Conservation (phyloP, 2,888 invertebrate genomes). For the Epinotia ramella region DNA sequence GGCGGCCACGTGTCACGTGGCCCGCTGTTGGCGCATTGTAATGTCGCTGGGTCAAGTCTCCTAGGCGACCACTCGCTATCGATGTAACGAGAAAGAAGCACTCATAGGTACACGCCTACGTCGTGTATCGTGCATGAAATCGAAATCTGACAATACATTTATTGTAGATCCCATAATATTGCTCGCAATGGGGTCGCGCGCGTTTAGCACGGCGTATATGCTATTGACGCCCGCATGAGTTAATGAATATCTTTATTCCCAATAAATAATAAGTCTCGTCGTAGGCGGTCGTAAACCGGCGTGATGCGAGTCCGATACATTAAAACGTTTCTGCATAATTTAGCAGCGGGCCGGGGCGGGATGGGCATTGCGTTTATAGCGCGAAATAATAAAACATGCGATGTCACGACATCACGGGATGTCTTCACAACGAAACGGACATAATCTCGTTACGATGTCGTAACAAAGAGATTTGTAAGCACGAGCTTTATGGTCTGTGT, state of each 20-base stretch:
- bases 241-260: constrained; percentile 66
- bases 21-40: constrained; percentile 48
- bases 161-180: constrained; percentile 10
- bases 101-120: constrained; percentile 7
- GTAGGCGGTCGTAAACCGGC: constrained; percentile 69
- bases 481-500: constrained; percentile 84
- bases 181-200: not conserved
- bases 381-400: constrained; percentile 80
- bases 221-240: constrained; percentile 66
- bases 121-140: constrained; percentile 10
- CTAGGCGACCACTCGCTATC: constrained; percentile 33
- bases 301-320: constrained; percentile 68
- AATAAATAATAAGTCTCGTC: constrained; percentile 68
- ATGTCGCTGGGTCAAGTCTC: constrained; percentile 46
- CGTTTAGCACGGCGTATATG: constrained; percentile 53
- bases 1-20: constrained; percentile 67
- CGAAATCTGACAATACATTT: constrained; percentile 13
- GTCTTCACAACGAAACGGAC: constrained; percentile 81
- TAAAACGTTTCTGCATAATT: constrained; percentile 75
- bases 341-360: constrained; percentile 57
- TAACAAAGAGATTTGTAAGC: constrained; percentile 86
- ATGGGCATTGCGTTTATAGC: constrained; percentile 69
- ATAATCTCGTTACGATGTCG: constrained; percentile 85
- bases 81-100: constrained; percentile 34
- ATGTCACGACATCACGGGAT: constrained; percentile 76